Evolutionary conservation across 1,140 invertebrate genomes (phyloP).

Genomic region (Drosophila insularis): DNA sequence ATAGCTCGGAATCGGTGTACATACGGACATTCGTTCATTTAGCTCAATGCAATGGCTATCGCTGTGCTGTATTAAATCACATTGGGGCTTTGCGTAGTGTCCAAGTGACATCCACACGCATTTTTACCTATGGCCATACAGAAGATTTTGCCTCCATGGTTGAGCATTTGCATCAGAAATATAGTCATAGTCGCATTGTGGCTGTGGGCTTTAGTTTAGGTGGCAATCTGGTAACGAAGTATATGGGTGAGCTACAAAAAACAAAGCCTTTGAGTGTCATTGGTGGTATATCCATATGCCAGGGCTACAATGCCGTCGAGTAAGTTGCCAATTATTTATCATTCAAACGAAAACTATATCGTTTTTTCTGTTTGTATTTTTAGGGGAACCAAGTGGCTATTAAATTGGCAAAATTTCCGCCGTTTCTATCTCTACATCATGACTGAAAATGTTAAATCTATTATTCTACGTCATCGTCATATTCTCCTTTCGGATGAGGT

Average conservation of each 20-base stretch:
- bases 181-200: constrained; percentile 90
- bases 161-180: constrained; percentile 87
- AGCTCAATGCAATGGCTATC: constrained; percentile 93
- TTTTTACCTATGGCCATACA: constrained; percentile 95
- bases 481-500: constrained; percentile 90
- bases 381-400: constrained; percentile 89
- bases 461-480: constrained; percentile 91
- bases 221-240: constrained; percentile 94
- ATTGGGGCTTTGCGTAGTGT: constrained; percentile 93
- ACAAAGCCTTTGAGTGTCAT: constrained; percentile 88
- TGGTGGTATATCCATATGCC: constrained; percentile 94
- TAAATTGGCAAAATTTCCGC: constrained; percentile 94
- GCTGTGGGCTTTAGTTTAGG: constrained; percentile 95
- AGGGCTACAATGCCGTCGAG: constrained; percentile 95
- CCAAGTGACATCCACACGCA: constrained; percentile 91
- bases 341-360: background rate
- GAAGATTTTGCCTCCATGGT: constrained; percentile 93
- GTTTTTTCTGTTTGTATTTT: background rate
- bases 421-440: constrained; percentile 95
- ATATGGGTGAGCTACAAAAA: constrained; percentile 89
- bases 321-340: constrained; percentile 82
- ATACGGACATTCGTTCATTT: constrained; percentile 95
- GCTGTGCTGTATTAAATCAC: constrained; percentile 96
- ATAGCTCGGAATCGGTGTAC: constrained; percentile 96
- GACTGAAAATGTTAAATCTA: constrained; percentile 94